Percentiles rank a stretch among this genome's conserved stretches.
Evolutionary conservation across 2,113 vertebrate genomes (phyloP).

Genomic region (Corythaixoides concolor): DNA sequence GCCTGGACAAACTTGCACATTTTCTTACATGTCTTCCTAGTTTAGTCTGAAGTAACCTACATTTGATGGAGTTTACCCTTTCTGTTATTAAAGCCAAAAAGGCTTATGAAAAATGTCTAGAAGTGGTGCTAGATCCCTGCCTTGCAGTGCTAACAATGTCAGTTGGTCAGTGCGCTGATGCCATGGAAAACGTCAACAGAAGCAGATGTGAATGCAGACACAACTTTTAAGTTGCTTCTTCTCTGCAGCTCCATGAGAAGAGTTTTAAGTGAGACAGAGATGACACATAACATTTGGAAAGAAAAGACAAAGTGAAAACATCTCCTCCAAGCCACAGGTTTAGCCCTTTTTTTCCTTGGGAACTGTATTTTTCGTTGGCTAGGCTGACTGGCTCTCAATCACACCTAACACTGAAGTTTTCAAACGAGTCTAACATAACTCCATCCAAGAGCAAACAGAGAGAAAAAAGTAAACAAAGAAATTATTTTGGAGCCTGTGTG

Average conservation of each 20-base stretch:
- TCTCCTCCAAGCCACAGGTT: neutral
- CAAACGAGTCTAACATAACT: neutral
- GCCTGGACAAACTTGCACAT: neutral
- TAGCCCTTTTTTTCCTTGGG: neutral
- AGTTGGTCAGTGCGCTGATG: fast-evolving
- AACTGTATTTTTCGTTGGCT: neutral
- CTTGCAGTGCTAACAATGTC: neutral
- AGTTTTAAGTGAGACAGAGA: neutral
- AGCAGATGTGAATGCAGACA: neutral
- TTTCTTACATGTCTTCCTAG: neutral
- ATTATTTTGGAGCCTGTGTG: neutral
- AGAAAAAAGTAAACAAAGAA: neutral
- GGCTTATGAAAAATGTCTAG: neutral
- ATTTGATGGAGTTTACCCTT: neutral
- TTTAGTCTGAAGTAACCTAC: neutral
- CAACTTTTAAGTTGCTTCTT: neutral
- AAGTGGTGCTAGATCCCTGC: neutral
- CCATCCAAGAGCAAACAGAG: neutral
- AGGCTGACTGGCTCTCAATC: neutral
- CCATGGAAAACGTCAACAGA: neutral
- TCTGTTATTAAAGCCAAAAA: neutral
- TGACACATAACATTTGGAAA: neutral
- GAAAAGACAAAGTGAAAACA: neutral
- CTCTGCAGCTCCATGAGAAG: neutral
- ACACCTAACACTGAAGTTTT: neutral